Evolutionary conservation across 2,797 vertebrate genomes (phyloP).

Genomic region (Atherinosoma microstoma): DNA sequence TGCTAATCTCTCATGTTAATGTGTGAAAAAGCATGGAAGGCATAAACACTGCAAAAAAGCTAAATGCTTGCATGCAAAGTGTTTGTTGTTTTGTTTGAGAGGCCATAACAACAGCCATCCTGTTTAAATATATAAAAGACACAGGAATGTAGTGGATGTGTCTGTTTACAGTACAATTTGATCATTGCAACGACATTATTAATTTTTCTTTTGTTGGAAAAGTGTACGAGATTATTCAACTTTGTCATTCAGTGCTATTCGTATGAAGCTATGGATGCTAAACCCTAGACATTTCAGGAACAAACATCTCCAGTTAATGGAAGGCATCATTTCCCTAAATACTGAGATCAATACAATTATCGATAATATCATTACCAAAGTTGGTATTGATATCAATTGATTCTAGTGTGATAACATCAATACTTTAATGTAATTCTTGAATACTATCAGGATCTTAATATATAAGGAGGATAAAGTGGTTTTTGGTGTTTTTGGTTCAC

Average conservation of each 20-base stretch:
- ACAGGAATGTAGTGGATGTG: not conserved
- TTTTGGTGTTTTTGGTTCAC: no score
- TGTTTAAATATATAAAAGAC: constrained; percentile 17
- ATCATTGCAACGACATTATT: not conserved
- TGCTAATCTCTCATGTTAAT: constrained; percentile 16
- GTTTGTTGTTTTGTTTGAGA: not conserved
- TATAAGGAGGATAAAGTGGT: no score
- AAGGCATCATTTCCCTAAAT: constrained; percentile 38
- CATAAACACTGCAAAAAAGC: constrained; percentile 2
- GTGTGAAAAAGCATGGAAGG: constrained; percentile 28
- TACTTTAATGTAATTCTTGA: no score
- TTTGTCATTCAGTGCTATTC: constrained; percentile 22
- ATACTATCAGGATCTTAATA: no score
- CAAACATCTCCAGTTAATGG: constrained; percentile 37
- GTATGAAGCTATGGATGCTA: constrained; percentile 28
- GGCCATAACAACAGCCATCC: not conserved
- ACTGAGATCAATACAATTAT: no score
- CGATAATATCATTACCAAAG: no score
- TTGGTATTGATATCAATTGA: no score
- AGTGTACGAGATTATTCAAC: not conserved
- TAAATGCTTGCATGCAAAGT: not conserved
- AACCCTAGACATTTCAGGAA: constrained; percentile 51
- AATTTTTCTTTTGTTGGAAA: not conserved
- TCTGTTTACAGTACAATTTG: not conserved
- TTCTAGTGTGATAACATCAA: no score